A percentile compares a stretch with the other conserved stretches of the same genome.
Conservation (phyloP, 2,888 invertebrate species). For the Campoplex capitator region DNA sequence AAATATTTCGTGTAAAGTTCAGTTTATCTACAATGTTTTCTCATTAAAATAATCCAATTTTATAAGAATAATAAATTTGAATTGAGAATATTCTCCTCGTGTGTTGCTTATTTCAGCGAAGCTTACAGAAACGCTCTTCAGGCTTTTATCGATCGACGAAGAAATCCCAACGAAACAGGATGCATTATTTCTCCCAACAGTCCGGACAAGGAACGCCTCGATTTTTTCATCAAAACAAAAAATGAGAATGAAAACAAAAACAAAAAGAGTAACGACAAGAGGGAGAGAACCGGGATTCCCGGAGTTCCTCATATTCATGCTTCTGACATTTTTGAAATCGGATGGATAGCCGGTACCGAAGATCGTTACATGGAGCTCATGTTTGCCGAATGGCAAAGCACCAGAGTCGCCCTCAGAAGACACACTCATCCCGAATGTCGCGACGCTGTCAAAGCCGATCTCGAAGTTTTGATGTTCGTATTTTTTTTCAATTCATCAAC, state of each 20-base stretch:
- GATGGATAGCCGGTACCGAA: conserved; percentile 79
- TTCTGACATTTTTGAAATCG: conserved; percentile 79
- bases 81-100: background rate
- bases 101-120: conserved; percentile 74
- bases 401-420: conserved; percentile 77
- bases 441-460: conserved; percentile 76
- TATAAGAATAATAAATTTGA: no score
- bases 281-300: conserved; percentile 47
- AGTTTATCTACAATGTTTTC: background rate
- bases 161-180: conserved; percentile 65
- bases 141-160: conserved; percentile 79
- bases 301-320: conserved; percentile 76
- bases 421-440: conserved; percentile 77
- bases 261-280: conserved; percentile 66
- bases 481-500: background rate
- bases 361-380: conserved; percentile 78
- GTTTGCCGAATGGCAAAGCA: conserved; percentile 80
- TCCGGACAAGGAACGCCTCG: conserved; percentile 72
- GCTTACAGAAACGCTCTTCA: conserved; percentile 79
- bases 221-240: conserved; percentile 71
- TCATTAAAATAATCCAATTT: background rate
- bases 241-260: conserved; percentile 62
- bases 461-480: conserved; percentile 77
- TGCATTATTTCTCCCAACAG: conserved; percentile 66
- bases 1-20: background rate